Percentiles rank a stretch among this genome's conserved stretches.
phyloP scores from a whole-genome alignment of 1,140 invertebrate genomes.

The Frieseomelitta varia region DNA sequence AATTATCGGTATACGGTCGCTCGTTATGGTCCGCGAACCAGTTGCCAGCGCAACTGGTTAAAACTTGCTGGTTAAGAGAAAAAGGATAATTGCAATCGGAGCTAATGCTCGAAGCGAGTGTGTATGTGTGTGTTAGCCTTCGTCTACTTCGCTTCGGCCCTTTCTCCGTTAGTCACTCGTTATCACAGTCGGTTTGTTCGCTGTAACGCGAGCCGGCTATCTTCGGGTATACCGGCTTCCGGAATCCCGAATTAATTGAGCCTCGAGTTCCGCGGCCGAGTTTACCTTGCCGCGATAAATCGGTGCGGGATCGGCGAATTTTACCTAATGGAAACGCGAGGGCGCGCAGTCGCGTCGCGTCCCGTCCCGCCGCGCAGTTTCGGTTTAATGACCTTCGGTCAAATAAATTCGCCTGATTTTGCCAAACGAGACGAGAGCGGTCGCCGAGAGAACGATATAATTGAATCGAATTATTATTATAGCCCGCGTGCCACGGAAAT shows the following conservation, averaged over 20 bases:
- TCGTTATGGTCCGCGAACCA: too few relatives aligned
- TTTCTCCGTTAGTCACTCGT: neutral
- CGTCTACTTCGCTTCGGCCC: neutral
- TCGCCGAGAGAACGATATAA: conserved; percentile 20
- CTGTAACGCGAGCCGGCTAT: neutral
- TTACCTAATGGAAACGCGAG: conserved; percentile 39
- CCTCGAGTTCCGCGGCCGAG: conserved; percentile 9
- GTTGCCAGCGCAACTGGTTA: too few relatives aligned
- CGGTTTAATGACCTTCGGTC: conserved; percentile 41
- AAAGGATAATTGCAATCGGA: too few relatives aligned
- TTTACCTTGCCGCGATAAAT: conserved; percentile 43
- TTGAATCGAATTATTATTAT: conserved; percentile 52
- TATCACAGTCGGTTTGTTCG: conserved; percentile 22
- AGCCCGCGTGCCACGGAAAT: neutral
- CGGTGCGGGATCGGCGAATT: conserved; percentile 26
- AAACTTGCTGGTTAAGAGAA: too few relatives aligned
- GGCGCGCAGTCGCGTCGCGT: neutral
- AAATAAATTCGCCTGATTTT: conserved; percentile 46
- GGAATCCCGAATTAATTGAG: conserved; percentile 39
- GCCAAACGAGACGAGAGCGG: neutral
- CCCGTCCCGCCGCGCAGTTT: conserved; percentile 8
- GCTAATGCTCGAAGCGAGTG: too few relatives aligned
- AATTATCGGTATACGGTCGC: too few relatives aligned
- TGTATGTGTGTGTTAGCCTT: neutral
- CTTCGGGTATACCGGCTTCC: neutral